Base-by-base conservation (phyloP, 2,888 invertebrate genomes). In the Xanthorhoe spadicearia region DNA sequence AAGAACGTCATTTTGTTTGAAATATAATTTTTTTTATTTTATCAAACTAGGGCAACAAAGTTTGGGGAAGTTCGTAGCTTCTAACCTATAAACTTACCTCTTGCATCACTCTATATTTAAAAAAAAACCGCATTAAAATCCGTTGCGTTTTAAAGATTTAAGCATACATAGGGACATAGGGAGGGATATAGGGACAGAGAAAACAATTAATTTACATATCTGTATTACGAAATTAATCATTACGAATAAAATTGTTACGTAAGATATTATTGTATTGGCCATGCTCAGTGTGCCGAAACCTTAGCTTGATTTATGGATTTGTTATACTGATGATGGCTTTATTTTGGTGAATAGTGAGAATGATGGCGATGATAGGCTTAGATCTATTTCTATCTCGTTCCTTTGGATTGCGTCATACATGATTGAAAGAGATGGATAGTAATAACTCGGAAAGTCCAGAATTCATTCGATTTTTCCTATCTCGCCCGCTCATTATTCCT, bases 401-500 rank as follows among this genome's bases (percentile, higher is more conserved):
- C 32, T 50, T 35, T 54, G 17, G 35, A 60, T 63, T 56, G 46
- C 35, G 19, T 59, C 48, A 62, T 28, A 28, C 10, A 53, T 23
- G 1, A 48, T 63, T 46, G 48, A 55, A 19, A 64, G 50, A 58
- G 23, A 15, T 1, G 15, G 6, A 23, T 9, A 32, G 17, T 10
- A 46, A 23, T 51, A n/a, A 51, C 15, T 46, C 46, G 46, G 15
- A 15, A 46, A 8, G 17, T 48, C 48, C n/a, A 43, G 13, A 13
- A 43, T 48, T 17, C 48, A 13, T 48, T 48, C 6, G 15, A 17
- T 48, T 15, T 49, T 35, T 18, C 43, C 28, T 57, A 51, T 63
- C 32, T 54, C 54, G 38, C 15, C 53, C 52, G 77, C 79, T 86
- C 88, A 88, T 89, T 88, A 88, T 89, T 85, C 82, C 81, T 74